Base-by-base conservation (phyloP, 2,113 vertebrate species). In the Chrysemys picta region DNA sequence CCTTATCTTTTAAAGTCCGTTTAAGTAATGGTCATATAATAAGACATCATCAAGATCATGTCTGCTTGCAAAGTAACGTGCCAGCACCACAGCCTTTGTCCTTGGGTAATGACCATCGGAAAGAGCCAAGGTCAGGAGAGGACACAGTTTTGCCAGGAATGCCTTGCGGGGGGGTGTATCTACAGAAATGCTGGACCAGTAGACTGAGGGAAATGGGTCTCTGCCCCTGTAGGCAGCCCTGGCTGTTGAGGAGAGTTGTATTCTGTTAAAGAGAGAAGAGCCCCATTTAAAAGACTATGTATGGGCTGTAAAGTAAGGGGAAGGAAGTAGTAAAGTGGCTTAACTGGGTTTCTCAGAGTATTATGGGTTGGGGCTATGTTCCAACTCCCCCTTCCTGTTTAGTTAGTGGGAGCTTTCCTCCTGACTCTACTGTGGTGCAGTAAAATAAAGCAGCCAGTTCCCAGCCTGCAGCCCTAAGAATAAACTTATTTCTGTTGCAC, bases 401-500 rank as follows among this genome's bases (percentile, higher is more conserved):
- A 4, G 65, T 69, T n/a, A 42, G 4, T 75, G 21, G 22, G 19
- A 24, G 21, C 42, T 75, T 75, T 42, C 72, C 38, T 42, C n/a
- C 72, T 42, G 19, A 10, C 10, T 42, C 72, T 42, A 24, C 21
- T 42, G 11, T 16, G 10, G 10, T 56, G 82, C 69, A 90, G 42
- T 22, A 42, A 75, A 75, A 42, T 75, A 75, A 90, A 92, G 35
- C 5, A 49, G 35, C 10, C 49, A 5, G 42, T 86, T 80, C 49
- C 76, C 29, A 47, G 49, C 22, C 24, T 69, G 42, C 19, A 21
- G 45, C 35, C 47, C 2, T 81, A 72, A 86, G 38, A 42, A 42
- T 1, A 2, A 27, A n/a, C 42, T 45, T 1, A 3, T 31, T 81
- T 87, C 75, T 0, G 0, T 31, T 31, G 50, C 75, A 49, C 47